Percentiles rank a stretch among this genome's conserved stretches.
Evolutionary conservation across 2,888 invertebrate genomes (phyloP).

Genomic region (Pyrocoelia pectoralis): DNA sequence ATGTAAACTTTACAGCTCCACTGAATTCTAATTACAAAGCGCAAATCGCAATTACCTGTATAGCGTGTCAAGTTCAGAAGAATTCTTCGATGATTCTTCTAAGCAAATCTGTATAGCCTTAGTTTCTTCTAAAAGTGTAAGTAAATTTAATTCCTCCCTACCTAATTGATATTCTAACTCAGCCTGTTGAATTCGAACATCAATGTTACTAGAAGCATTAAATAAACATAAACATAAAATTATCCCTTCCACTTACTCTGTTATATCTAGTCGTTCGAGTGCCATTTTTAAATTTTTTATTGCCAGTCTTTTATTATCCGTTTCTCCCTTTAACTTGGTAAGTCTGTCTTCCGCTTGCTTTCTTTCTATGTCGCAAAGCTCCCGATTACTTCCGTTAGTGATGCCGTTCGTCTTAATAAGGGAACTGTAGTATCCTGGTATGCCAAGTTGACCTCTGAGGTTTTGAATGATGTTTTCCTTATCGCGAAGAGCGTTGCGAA

Average conservation of each 20-base stretch:
- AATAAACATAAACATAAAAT: conserved; percentile 6
- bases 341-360: conserved; percentile 69
- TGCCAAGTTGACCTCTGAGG: conserved; percentile 72
- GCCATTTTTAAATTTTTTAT: conserved; percentile 84
- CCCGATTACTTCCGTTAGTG: conserved; percentile 50
- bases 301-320: conserved; percentile 79
- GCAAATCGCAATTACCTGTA: conserved; percentile 49
- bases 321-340: conserved; percentile 68
- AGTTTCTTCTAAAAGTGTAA: conserved; percentile 85
- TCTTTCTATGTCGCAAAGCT: conserved; percentile 64
- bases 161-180: conserved; percentile 90
- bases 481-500: conserved; percentile 76
- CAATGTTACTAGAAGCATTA: conserved; percentile 75
- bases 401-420: conserved; percentile 48
- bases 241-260: conserved; percentile 73
- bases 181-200: conserved; percentile 88
- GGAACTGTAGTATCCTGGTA: conserved; percentile 60
- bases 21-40: background rate
- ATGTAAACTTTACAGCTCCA: background rate
- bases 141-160: conserved; percentile 84
- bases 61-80: conserved; percentile 57
- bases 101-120: conserved; percentile 80
- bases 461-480: conserved; percentile 86
- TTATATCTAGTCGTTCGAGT: conserved; percentile 83
- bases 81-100: conserved; percentile 67